Base-by-base conservation (phyloP, 2,888 invertebrate species). In the Acanthosoma haemorrhoidale region DNA sequence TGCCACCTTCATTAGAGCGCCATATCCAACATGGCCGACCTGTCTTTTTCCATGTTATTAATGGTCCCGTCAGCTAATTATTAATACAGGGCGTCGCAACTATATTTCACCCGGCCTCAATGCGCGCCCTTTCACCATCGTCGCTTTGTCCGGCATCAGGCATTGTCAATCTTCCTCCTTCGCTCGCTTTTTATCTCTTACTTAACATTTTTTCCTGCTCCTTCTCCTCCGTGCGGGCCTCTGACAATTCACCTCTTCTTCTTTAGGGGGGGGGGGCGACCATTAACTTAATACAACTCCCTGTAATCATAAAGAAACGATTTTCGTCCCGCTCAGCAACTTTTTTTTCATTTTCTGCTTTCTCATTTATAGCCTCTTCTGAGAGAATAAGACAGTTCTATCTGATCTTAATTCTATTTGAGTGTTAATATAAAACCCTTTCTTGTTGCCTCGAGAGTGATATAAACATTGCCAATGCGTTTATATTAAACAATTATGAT, bases 41-140 rank as follows among this genome's bases (percentile, higher is more conserved):
- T 41, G 5, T 39, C 64, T 64, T 64, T 64, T 38, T 67, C 67
- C 11, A 18, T 16, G 60, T 72, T 72, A 72, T 72, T 72, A 72
- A 72, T 72, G 72, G 71, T 38, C 69, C 68, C 69, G 72, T 72
- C 72, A 72, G 57, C 72, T 72, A 72, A 72, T 72, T 72, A 72
- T 72, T 72, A 72, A 72, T 72, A 72, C 67, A 67, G 51, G 38
- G 25, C 68, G 38, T 31, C 68, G 64, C 51, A 67, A 34, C 57
- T 57, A 67, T 67, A 67, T 67, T 67, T 67, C 67, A 67, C 34
- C 29, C 39, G 29, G 25, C 29, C 64, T 57, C 57, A 57, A 57
- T 57, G 57, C 8, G 36, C 57, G 57, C 4, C 57, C 64, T 41
- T 64, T 64, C 41, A 39, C 41, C 39, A 29, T 21, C 15, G 15